phyloP scores from a whole-genome alignment of 1,140 invertebrate species.

The Planococcus citri region DNA sequence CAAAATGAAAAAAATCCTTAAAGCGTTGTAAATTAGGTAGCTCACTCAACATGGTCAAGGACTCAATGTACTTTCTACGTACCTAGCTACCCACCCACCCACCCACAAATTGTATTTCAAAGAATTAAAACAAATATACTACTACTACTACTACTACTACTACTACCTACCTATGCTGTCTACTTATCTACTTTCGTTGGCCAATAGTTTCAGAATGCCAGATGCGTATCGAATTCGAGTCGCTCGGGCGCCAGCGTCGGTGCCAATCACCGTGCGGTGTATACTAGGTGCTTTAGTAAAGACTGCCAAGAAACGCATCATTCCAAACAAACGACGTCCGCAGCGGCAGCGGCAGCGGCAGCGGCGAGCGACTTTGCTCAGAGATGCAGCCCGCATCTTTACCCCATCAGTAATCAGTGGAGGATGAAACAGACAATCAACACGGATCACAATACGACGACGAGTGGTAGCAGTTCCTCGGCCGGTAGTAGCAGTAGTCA shows the following conservation, averaged over 20 bases:
- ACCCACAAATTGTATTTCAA: too few relatives aligned
- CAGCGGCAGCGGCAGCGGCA: too few relatives aligned
- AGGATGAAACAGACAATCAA: neutral
- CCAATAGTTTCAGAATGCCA: neutral
- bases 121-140: too few relatives aligned
- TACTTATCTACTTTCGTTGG: neutral
- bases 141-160: neutral
- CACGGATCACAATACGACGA: neutral
- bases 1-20: too few relatives aligned
- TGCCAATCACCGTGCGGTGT: constrained; percentile 4
- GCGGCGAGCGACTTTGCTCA: neutral
- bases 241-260: too few relatives aligned
- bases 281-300: neutral
- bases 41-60: neutral
- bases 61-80: too few relatives aligned
- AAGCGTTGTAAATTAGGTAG: too few relatives aligned
- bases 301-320: neutral
- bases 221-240: neutral
- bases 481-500: constrained; percentile 9
- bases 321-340: neutral
- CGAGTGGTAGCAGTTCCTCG: neutral
- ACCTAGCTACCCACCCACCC: too few relatives aligned
- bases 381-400: neutral
- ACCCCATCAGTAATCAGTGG: neutral
- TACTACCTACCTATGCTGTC: neutral